Evolutionary conservation across 2,797 vertebrate genomes (phyloP).

Genomic region (Pogonophryne albipinna): DNA sequence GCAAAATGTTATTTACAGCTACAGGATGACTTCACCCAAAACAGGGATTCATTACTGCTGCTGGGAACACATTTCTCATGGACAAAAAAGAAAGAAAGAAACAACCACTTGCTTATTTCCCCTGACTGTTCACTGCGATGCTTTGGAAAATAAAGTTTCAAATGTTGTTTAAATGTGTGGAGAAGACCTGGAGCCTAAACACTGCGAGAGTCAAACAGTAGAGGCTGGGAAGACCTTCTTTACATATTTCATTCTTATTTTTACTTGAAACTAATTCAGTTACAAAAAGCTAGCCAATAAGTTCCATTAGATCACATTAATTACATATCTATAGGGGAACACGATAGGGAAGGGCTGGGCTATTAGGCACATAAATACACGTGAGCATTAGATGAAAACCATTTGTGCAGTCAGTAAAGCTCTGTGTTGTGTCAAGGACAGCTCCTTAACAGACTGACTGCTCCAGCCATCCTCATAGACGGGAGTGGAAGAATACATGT

Average conservation of each 20-base stretch:
- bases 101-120: slow-evolving; percentile 62
- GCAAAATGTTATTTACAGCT: slow-evolving; percentile 65
- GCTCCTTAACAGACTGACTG: slow-evolving; percentile 55
- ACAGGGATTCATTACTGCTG: slow-evolving; percentile 63
- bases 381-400: slow-evolving; percentile 59
- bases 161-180: slow-evolving; percentile 51
- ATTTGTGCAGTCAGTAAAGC: slow-evolving; percentile 42
- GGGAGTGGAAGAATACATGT: slow-evolving; percentile 23
- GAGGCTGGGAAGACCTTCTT: slow-evolving; percentile 37
- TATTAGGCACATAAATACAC: slow-evolving; percentile 55
- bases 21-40: slow-evolving; percentile 67
- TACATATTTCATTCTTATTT: slow-evolving; percentile 56
- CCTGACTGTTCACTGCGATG: slow-evolving; percentile 45
- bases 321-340: slow-evolving; percentile 51
- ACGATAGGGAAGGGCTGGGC: slow-evolving; percentile 21
- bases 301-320: slow-evolving; percentile 42
- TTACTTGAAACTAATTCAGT: slow-evolving; percentile 34
- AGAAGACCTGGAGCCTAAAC: slow-evolving; percentile 60
- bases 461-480: slow-evolving; percentile 53
- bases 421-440: slow-evolving; percentile 72
- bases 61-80: slow-evolving; percentile 62
- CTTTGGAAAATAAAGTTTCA: slow-evolving; percentile 55
- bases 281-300: slow-evolving; percentile 20
- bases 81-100: slow-evolving; percentile 43
- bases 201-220: slow-evolving; percentile 55